phyloP scores from a whole-genome alignment of 2,797 vertebrate species.

The Muscicapa comitata region DNA sequence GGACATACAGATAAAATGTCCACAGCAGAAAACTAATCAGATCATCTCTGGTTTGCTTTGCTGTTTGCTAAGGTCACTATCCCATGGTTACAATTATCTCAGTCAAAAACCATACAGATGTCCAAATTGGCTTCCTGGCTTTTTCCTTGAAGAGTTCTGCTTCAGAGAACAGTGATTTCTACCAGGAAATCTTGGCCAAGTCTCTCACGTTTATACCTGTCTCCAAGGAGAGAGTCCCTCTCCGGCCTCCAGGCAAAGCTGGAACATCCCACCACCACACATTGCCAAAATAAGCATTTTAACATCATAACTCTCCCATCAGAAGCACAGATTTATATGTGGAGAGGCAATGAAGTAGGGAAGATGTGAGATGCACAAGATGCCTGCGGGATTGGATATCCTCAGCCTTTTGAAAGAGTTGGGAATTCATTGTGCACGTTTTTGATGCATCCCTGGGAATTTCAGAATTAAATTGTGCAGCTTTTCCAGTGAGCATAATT shows the following conservation, averaged over 20 bases:
- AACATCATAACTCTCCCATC: not conserved
- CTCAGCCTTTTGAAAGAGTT: not conserved
- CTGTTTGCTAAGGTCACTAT: slow-evolving; percentile 51
- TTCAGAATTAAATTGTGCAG: not conserved
- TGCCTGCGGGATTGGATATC: not conserved
- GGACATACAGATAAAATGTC: slow-evolving; percentile 49
- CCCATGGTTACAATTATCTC: slow-evolving; percentile 39
- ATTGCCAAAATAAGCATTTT: slow-evolving; percentile 35
- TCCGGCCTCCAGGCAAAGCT: not conserved
- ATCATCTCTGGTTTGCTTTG: slow-evolving; percentile 50
- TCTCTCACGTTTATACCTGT: not conserved
- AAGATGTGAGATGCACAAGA: not conserved
- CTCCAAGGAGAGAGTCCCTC: not conserved
- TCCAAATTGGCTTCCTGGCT: slow-evolving; percentile 38
- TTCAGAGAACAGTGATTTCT: not conserved
- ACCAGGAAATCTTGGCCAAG: slow-evolving; percentile 6
- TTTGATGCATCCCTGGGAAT: not conserved
- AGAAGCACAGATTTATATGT: not conserved
- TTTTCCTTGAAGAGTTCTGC: slow-evolving; percentile 5
- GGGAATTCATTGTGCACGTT: not conserved
- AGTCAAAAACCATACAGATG: slow-evolving; percentile 41
- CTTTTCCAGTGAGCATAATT: not conserved
- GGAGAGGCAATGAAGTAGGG: not conserved
- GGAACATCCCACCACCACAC: not conserved
- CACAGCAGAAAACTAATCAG: slow-evolving; percentile 45